phyloP scores from a whole-genome alignment of 2,797 vertebrate species.

The Pyrocephalus nanus region DNA sequence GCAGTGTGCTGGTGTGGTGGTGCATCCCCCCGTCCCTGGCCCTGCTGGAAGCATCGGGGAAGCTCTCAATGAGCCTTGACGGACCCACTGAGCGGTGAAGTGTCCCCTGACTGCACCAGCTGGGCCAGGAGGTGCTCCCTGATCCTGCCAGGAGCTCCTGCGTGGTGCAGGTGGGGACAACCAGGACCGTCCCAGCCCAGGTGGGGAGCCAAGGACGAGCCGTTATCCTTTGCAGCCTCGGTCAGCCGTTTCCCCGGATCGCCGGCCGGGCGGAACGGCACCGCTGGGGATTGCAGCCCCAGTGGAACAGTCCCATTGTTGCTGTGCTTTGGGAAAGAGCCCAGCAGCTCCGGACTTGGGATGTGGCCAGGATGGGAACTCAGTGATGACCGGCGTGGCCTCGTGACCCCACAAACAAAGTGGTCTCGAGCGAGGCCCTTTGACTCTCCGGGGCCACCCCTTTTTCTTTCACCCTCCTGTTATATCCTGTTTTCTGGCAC shows the following conservation, averaged over 20 bases:
- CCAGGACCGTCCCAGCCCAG: neutral
- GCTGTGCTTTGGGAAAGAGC: neutral
- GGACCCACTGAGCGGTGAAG: neutral
- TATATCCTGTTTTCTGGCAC: neutral
- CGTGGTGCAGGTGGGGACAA: neutral
- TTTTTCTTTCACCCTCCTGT: neutral
- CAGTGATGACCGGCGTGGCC: neutral
- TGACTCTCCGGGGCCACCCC: neutral
- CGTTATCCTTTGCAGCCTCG: neutral
- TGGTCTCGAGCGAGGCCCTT: neutral
- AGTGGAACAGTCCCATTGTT: neutral
- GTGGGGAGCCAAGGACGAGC: neutral
- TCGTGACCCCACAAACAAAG: neutral
- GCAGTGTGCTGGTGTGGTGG: neutral
- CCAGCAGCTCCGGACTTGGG: neutral
- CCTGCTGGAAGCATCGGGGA: neutral
- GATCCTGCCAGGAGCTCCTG: neutral
- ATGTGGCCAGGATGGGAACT: neutral
- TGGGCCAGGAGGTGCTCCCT: neutral
- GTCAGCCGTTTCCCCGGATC: neutral
- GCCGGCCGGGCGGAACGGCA: neutral
- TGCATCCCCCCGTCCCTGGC: neutral
- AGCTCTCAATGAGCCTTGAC: neutral
- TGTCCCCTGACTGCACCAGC: neutral
- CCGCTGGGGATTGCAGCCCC: rapidly evolving